Evolutionary conservation across 2,888 invertebrate genomes (phyloP), one percentile per base, ranked within the genome.

Genomic region (Theretra japonica): DNA sequence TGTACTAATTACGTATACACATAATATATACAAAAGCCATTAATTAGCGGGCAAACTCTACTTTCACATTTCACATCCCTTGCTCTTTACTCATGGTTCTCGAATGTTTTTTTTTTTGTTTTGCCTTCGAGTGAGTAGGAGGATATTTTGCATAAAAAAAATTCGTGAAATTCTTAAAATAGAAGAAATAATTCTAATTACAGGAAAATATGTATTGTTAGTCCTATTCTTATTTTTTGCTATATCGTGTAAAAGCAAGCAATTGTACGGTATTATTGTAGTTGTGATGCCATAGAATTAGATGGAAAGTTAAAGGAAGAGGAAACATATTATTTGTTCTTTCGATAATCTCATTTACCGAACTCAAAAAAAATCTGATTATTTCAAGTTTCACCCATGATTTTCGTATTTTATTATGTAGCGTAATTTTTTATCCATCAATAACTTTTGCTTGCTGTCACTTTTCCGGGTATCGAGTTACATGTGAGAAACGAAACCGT

Each of bases 61-160:
- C 90, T 91, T 92, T 91, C 91, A 88, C 88, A 87, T 86, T 85
- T 86, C 82, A 75, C 85, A 86, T 87, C 87, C 83, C 86, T 86
- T 75, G 21, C 68, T n/a, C 50, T n/a, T 59, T 87, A 91, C 90
- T 83, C 81, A 23, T 65, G 75, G 17, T 83, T 86, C 87, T 89
- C 91, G 89, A 88, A 74, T 25, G 4, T 69, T 74, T 80, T 76
- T 57, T 28, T 5, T 19, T 68, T 6, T 28, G 19, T n/a, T 53
- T 8, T 74, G 57, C 58, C 60, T 41, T 15, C 69, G 21, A 57
- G 33, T n/a, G n/a, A n/a, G 21, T 33, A 17, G 19, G 4, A 2
- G 15, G 7, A 62, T 4, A 60, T 7, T 7, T 0, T 33, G 8
- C 0, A 56, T 56, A 56, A 56, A 56, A 17, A 56, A 4, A 21